phyloP scores from a whole-genome alignment of 2,888 invertebrate species.

The Drosophila fulvimacula region DNA sequence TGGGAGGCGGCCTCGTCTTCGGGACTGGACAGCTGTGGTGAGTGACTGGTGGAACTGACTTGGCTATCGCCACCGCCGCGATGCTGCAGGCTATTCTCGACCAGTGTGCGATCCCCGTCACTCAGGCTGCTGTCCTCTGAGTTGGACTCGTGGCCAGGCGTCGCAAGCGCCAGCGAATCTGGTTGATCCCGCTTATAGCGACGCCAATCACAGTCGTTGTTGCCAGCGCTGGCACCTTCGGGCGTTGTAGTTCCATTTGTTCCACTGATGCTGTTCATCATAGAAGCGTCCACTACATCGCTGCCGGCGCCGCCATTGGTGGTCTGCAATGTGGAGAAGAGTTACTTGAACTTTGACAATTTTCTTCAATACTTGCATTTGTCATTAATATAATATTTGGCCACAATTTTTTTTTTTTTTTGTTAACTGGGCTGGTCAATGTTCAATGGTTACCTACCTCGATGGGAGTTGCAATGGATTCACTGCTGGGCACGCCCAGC shows the following conservation, averaged over 20 bases:
- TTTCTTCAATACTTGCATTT: slow-evolving; percentile 35
- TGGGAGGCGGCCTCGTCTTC: slow-evolving; percentile 82
- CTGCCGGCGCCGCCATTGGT: slow-evolving; percentile 67
- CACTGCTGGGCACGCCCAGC: slow-evolving; percentile 85
- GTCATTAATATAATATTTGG: not conserved
- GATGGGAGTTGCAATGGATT: slow-evolving; percentile 53
- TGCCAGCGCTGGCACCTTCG: slow-evolving; percentile 29
- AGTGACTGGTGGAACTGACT: slow-evolving; percentile 84
- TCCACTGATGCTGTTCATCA: slow-evolving; percentile 71
- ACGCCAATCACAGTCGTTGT: slow-evolving; percentile 62
- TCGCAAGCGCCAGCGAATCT: slow-evolving; percentile 56
- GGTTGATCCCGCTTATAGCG: slow-evolving; percentile 66
- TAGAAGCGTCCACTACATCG: slow-evolving; percentile 83
- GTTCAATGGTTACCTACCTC: slow-evolving; percentile 43
- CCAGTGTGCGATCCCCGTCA: slow-evolving; percentile 88
- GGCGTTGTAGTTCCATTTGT: slow-evolving; percentile 26
- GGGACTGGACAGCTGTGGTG: slow-evolving; percentile 84
- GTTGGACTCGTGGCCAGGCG: slow-evolving; percentile 87
- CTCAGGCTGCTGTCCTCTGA: slow-evolving; percentile 92
- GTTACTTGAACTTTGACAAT: slow-evolving; percentile 30
- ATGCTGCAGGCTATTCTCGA: slow-evolving; percentile 80
- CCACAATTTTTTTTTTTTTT: not conserved
- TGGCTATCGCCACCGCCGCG: slow-evolving; percentile 82
- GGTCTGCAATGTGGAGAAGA: slow-evolving; percentile 39
- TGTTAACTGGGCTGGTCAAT: not conserved